Base-by-base conservation (phyloP, 2,797 vertebrate species). In the Denticeps clupeoides region DNA sequence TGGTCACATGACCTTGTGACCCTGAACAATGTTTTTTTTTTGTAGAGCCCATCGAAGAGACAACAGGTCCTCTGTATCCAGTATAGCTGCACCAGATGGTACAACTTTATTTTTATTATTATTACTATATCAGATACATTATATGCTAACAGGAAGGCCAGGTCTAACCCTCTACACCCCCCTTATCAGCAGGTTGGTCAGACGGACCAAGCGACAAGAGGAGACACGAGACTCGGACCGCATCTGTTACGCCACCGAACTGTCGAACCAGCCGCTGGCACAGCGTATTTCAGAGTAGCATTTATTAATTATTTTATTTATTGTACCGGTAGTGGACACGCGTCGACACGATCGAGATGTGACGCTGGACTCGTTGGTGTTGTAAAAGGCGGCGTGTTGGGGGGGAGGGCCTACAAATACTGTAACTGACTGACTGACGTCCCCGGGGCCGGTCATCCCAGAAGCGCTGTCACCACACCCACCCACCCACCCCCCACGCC, bases 21-120 rank as follows among this genome's bases (percentile, higher is more conserved):
- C n/a, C n/a, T n/a, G n/a, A n/a, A n/a, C n/a, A n/a, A n/a, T n/a
- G n/a, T n/a, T n/a, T n/a, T n/a, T 38, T 50, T 31, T 2, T 47
- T 50, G 24, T 74, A 87, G 84, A 85, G 65, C 84, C 84, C 9
- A 84, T 87, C 18, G 84, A 87, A 53, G 84, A 87, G 64, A 87
- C 84, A 1, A 80, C 82, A 3, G 84, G 84, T 65, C 84, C 84
- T 38, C 82, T 85, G 61, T 86, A 83, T 73, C 81, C 81, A 65
- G 79, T 80, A 55, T 86, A 78, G 74, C 65, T 61, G 58, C 57
- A 55, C 64, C 57, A 72, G 70, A 67, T 64, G 31, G 78, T 80
- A 58, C 50, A 41, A 22, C 27, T 16, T 49, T 2, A 35, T 25
- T n/a, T 25, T 7, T n/a, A 16, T 31, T 35, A 38, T 11, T 7